These are phyloP conservation scores for Noctua fimbriata DNA, from an alignment of 2,888 invertebrate genomes.

Conservation along the genomic window DNA sequence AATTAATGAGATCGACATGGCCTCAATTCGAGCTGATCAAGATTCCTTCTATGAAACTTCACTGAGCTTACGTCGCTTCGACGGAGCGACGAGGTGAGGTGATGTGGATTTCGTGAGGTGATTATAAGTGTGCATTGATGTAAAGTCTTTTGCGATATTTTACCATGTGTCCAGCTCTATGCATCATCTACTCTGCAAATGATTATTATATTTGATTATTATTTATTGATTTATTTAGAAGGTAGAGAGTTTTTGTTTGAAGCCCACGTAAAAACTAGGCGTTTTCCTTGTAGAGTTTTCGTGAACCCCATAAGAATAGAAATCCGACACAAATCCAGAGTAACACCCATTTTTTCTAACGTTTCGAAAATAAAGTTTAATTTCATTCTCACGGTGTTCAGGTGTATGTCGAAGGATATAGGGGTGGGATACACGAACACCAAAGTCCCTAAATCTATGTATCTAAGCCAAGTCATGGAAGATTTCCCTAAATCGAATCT, in stretches of 20 bases:
- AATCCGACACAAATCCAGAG: constrained; percentile 33
- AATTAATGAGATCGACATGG: neutral
- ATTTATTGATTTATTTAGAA: neutral
- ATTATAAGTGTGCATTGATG: neutral
- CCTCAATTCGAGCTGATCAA: neutral
- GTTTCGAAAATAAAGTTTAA: constrained; percentile 26
- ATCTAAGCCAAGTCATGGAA: constrained; percentile 68
- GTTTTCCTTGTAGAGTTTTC: neutral
- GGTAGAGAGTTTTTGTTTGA: neutral
- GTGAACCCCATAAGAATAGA: neutral
- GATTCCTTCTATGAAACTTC: neutral
- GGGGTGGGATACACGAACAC: constrained; percentile 38
- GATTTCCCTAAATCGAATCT: constrained; percentile 68
- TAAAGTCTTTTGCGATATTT: neutral
- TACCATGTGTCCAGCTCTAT: neutral
- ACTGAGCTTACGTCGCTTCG: neutral
- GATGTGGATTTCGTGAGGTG: neutral
- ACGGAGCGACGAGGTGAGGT: neutral
- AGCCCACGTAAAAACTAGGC: neutral
- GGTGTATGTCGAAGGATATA: constrained; percentile 40
- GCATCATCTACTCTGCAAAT: neutral
- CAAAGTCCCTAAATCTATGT: constrained; percentile 53
- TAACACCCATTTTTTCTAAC: constrained; percentile 36
- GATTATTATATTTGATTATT: neutral
- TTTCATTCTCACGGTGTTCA: constrained; percentile 45